A percentile compares a stretch with the other conserved stretches of the same genome.
phyloP scores from a whole-genome alignment of 1,140 invertebrate species.

The Pissodes strobi region DNA sequence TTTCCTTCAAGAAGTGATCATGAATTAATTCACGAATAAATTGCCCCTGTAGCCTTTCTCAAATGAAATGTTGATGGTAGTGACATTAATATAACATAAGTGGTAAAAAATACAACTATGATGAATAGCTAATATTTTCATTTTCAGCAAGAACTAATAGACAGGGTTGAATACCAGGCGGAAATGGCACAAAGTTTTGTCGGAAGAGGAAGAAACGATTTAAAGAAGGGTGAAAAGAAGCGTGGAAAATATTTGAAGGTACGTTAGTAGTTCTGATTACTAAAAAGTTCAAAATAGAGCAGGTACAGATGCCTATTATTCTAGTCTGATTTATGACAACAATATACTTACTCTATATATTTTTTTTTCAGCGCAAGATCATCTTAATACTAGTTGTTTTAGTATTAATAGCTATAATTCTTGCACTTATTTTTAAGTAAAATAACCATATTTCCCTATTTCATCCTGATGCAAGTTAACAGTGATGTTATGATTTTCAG shows the following conservation, averaged over 20 bases:
- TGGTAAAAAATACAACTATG: too few relatives aligned
- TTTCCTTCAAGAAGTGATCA: too few relatives aligned
- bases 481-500: too few relatives aligned
- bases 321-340: background rate
- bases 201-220: constrained; percentile 68
- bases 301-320: background rate
- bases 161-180: constrained; percentile 74
- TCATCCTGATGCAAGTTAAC: too few relatives aligned
- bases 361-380: constrained; percentile 38
- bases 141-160: constrained; percentile 70
- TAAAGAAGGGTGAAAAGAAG: constrained; percentile 64
- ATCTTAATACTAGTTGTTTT: constrained; percentile 18
- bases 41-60: too few relatives aligned
- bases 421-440: constrained; percentile 29
- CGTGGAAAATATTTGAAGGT: constrained; percentile 45
- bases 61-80: too few relatives aligned
- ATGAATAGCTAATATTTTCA: too few relatives aligned
- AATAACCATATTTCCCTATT: too few relatives aligned
- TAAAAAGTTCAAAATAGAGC: background rate
- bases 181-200: constrained; percentile 68
- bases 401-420: constrained; percentile 29
- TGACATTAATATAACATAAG: too few relatives aligned
- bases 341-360: background rate
- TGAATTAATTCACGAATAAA: too few relatives aligned
- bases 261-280: background rate